phyloP scores from a whole-genome alignment of 2,888 invertebrate genomes.

The Theretra japonica region DNA sequence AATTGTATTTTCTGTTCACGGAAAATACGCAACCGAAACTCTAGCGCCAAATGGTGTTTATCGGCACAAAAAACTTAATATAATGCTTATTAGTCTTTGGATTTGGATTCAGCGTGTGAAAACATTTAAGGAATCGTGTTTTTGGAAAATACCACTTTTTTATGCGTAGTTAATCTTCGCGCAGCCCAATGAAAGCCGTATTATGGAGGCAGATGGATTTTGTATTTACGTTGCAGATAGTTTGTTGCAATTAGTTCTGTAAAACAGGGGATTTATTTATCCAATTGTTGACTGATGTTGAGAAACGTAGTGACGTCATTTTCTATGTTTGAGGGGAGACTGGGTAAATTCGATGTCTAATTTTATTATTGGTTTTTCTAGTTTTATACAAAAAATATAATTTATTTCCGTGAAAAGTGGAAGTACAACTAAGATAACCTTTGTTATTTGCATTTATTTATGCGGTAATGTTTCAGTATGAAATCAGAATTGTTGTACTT shows the following conservation, averaged over 20 bases:
- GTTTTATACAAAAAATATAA: background rate
- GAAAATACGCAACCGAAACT: too few species aligned
- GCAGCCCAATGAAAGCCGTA: conserved; percentile 19
- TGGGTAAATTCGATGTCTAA: background rate
- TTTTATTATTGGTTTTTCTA: background rate
- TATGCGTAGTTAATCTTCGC: background rate
- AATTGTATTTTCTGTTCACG: too few species aligned
- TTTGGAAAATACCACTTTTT: too few species aligned
- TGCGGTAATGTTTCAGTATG: too few species aligned
- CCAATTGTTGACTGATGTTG: background rate
- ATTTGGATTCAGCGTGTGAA: too few species aligned
- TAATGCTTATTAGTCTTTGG: too few species aligned
- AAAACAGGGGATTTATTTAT: background rate
- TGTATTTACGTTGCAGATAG: background rate
- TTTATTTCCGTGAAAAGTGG: background rate
- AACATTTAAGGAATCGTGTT: too few species aligned
- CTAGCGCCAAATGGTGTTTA: too few species aligned
- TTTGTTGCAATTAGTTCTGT: background rate
- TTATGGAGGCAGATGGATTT: background rate
- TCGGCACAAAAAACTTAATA: too few species aligned
- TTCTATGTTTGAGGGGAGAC: background rate
- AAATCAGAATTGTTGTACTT: background rate
- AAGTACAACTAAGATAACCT: background rate
- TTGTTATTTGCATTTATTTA: background rate
- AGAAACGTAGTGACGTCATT: background rate